phyloP scores from a whole-genome alignment of 2,113 vertebrate species.

The Oceanites oceanicus region DNA sequence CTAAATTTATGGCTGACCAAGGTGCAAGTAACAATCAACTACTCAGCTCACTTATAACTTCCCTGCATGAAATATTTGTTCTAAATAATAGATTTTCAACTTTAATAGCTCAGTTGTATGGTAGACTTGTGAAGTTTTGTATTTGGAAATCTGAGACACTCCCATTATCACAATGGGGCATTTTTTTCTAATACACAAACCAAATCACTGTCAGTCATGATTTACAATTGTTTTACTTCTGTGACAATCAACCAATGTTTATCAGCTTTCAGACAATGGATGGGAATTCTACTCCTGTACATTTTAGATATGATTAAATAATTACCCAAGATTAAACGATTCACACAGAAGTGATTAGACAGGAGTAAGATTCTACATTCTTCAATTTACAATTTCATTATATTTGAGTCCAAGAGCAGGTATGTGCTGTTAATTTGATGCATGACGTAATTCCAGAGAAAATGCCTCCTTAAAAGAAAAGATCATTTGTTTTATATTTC shows the following conservation, averaged over 20 bases:
- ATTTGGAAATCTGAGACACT: constrained; percentile 34
- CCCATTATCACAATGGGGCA: not conserved
- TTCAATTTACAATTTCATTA: constrained; percentile 44
- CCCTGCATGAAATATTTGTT: constrained; percentile 7
- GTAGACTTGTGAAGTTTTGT: not conserved
- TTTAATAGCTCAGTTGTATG: not conserved
- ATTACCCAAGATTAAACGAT: constrained; percentile 60
- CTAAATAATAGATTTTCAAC: constrained; percentile 31
- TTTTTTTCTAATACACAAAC: constrained; percentile 42
- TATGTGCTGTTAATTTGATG: not conserved
- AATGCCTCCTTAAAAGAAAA: constrained; percentile 3
- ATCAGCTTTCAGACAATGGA: constrained; percentile 36
- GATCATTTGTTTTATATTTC: not conserved
- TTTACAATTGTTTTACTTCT: constrained; percentile 34
- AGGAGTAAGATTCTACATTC: constrained; percentile 35
- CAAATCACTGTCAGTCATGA: constrained; percentile 5
- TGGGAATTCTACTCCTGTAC: constrained; percentile 53
- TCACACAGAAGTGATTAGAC: constrained; percentile 65
- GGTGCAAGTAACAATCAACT: not conserved
- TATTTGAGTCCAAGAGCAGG: constrained; percentile 52
- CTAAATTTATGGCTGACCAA: not conserved
- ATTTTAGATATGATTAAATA: constrained; percentile 65
- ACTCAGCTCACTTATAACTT: not conserved
- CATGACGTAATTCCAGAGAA: constrained; percentile 22
- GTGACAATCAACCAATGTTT: constrained; percentile 57